Conservation (phyloP, 2,888 invertebrate species). For the Fabriciana adippe region DNA sequence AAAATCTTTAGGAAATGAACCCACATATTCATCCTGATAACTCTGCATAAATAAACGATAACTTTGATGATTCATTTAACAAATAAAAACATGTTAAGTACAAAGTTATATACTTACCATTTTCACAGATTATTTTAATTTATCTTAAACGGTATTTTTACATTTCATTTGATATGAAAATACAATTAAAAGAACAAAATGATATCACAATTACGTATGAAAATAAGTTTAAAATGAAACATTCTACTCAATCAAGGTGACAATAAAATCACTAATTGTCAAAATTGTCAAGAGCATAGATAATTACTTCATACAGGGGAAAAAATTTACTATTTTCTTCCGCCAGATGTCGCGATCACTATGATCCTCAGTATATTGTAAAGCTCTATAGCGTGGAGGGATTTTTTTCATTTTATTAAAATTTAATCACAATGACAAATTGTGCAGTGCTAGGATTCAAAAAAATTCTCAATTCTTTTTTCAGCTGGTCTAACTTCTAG, state of each 20-base stretch:
- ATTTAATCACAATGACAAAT: no score
- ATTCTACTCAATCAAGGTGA: conserved; percentile 25
- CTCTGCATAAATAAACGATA: conserved; percentile 56
- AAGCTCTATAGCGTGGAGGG: no score
- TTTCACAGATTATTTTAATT: conserved; percentile 21
- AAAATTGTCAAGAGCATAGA: background rate
- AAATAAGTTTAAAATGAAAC: conserved; percentile 31
- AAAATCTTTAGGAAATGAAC: conserved; percentile 94
- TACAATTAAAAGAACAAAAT: conserved; percentile 21
- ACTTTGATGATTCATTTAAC: conserved; percentile 24
- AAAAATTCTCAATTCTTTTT: no score
- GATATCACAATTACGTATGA: conserved; percentile 27
- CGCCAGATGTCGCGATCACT: no score
- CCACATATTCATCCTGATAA: conserved; percentile 83
- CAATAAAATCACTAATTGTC: conserved; percentile 14
- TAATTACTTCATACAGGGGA: background rate
- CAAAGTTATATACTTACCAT: conserved; percentile 32
- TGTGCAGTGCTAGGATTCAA: no score
- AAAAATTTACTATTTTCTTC: no score
- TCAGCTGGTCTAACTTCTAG: no score
- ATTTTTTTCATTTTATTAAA: no score
- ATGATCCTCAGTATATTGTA: no score
- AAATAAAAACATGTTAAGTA: conserved; percentile 4
- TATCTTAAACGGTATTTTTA: conserved; percentile 20
- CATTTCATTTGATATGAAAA: conserved; percentile 22